phyloP scores from a whole-genome alignment of 2,888 invertebrate genomes.

The Drosophila neutralis region DNA sequence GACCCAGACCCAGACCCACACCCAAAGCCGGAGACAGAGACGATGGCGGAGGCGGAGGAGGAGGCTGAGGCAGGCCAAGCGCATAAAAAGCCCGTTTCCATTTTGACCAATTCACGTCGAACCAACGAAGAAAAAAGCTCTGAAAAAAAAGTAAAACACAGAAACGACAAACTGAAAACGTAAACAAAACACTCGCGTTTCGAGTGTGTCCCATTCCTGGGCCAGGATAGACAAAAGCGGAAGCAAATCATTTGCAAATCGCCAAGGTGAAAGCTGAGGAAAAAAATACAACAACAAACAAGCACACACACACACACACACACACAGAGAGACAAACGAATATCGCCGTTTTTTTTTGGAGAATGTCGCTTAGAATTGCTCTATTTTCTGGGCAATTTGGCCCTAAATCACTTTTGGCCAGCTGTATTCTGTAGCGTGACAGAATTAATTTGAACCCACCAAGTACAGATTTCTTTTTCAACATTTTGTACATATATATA shows the following conservation, averaged over 20 bases:
- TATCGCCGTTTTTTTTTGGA: constrained; percentile 29
- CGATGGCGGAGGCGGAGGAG: background rate
- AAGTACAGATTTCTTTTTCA: constrained; percentile 27
- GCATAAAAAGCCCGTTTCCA: constrained; percentile 3
- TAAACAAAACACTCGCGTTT: constrained; percentile 48
- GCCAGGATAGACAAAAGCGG: constrained; percentile 50
- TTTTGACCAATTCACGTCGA: constrained; percentile 6
- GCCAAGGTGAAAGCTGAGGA: constrained; percentile 58
- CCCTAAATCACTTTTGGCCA: constrained; percentile 59
- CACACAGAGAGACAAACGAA: constrained; percentile 3
- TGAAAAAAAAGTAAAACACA: background rate
- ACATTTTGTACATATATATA: constrained; percentile 6
- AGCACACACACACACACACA: constrained; percentile 1
- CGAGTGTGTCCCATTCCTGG: constrained; percentile 19
- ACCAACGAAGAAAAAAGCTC: constrained; percentile 2
- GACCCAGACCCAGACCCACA: constrained; percentile 34
- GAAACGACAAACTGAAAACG: constrained; percentile 36
- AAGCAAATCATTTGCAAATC: constrained; percentile 66
- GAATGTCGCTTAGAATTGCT: constrained; percentile 48
- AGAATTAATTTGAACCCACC: background rate
- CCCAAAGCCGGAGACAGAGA: background rate
- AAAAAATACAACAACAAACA: constrained; percentile 9
- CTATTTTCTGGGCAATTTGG: constrained; percentile 36
- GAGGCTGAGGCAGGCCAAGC: constrained; percentile 2
- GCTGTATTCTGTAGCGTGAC: constrained; percentile 24